Evolutionary conservation across 2,797 vertebrate genomes (phyloP), one percentile per base, ranked within the genome.

Genomic region (Rhynchonycteris naso): DNA sequence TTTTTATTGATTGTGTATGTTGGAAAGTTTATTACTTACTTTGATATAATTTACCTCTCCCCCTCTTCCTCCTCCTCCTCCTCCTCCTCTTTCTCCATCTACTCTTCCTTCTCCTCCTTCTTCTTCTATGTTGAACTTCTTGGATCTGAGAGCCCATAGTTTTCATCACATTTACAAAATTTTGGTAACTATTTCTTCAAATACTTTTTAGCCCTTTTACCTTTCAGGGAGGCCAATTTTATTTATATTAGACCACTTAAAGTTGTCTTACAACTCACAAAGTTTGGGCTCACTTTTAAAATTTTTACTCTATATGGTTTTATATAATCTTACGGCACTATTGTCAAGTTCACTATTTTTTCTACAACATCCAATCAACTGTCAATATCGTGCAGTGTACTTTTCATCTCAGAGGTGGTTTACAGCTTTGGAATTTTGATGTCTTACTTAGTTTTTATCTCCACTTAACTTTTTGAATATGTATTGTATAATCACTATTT

Each of bases 311-410:
- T 43, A 0, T 65, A 5, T n/a, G 56, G 4, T 75, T 92, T 75
- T 50, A 78, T 52, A 4, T 68, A 74, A 15, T 4, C 54, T 50
- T 74, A 30, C 33, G 72, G 19, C 26, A 81, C 10, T 88, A 4
- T 69, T 90, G 85, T 87, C 2, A 74, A 59, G 12, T 90, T 94
- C n/a, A 82, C 24, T 87, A 56, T 66, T 85, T 66, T 8, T 88
- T 59, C 19, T 78, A 5, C 18, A 79, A 26, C 33, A 30, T 65
- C 0, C 54, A 71, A 4, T 74, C 8, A 79, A 5, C 2, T 79
- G 4, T 69, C 47, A 87, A 0, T 75, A 65, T 2, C 52, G 72
- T 52, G 7, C 19, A 58, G 12, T 81, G 2, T 30, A 71, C 7
- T 58, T 86, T 81, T 47, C 3, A 89, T 56, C 19, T 58, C 65